phyloP scores from a whole-genome alignment of 1,140 invertebrate genomes.

The Trinorchestia longiramus region DNA sequence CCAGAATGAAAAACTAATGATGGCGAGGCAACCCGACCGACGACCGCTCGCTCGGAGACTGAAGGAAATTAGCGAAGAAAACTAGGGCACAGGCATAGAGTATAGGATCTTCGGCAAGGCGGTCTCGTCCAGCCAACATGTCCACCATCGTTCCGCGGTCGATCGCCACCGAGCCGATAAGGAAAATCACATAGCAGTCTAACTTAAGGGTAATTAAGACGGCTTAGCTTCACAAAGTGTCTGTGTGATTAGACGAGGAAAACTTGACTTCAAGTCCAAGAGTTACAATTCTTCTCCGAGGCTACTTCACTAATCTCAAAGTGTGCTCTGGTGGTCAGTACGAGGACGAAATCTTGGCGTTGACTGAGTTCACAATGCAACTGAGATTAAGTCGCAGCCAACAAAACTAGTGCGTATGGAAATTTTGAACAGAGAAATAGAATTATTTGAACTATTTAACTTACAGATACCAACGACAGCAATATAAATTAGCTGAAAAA shows the following conservation, averaged over 20 bases:
- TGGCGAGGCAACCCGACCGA: background rate
- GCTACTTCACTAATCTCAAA: background rate
- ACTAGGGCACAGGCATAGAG: background rate
- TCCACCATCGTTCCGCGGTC: background rate
- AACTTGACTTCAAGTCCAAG: background rate
- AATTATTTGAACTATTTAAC: no score
- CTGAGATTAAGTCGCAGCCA: no score
- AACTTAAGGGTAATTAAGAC: constrained; percentile 32
- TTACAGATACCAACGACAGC: no score
- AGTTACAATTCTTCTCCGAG: background rate
- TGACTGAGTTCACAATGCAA: no score
- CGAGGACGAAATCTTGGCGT: no score
- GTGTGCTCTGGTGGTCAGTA: no score
- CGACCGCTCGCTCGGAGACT: constrained; percentile 15
- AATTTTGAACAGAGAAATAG: no score
- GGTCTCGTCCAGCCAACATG: background rate
- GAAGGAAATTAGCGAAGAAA: constrained; percentile 22
- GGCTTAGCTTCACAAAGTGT: background rate
- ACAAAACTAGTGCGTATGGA: no score
- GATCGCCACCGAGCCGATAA: constrained; percentile 31
- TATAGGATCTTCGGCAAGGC: background rate
- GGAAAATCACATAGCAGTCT: background rate
- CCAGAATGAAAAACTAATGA: constrained; percentile 52
- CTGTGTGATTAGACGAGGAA: background rate
- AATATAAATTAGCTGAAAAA: no score